phyloP scores from a whole-genome alignment of 2,797 vertebrate genomes.

The Galaxias olidus region DNA sequence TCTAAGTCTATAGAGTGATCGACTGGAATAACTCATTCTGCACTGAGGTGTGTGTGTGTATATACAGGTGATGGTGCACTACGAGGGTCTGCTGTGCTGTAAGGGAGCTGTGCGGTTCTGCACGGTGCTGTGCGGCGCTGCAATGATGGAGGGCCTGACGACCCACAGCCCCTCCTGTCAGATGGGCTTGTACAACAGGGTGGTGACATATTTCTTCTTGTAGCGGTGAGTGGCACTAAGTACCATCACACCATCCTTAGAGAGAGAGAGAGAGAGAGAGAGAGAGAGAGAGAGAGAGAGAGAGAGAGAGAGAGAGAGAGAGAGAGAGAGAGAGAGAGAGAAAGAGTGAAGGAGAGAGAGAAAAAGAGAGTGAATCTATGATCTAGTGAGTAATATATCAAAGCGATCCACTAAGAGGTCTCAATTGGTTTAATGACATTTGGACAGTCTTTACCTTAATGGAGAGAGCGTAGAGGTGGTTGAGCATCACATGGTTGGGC shows the following conservation, averaged over 20 bases:
- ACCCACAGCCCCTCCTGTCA: constrained; percentile 59
- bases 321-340: constrained; percentile 6
- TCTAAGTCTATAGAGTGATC: constrained; percentile 21
- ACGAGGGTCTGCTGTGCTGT: background rate
- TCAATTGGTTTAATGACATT: background rate
- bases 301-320: background rate
- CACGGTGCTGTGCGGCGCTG: background rate
- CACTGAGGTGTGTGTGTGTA: constrained; percentile 29
- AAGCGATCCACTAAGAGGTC: background rate
- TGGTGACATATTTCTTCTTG: constrained; percentile 98
- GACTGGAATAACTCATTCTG: constrained; percentile 13
- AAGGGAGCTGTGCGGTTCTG: background rate
- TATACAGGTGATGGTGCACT: constrained; percentile 25
- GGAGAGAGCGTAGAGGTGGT: constrained; percentile 96
- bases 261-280: constrained; percentile 16
- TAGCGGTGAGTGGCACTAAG: constrained; percentile 94
- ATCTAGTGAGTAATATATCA: background rate
- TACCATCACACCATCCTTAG: constrained; percentile 94
- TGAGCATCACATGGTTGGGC: constrained; percentile 98
- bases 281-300: constrained; percentile 1
- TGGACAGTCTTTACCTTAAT: constrained; percentile 84
- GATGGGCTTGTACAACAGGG: constrained; percentile 93
- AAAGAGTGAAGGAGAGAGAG: constrained; percentile 8
- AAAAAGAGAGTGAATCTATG: background rate
- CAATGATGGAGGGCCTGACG: background rate